These are phyloP conservation scores for Manduca sexta DNA, from an alignment of 1,140 invertebrate species.

Conservation along the genomic window DNA sequence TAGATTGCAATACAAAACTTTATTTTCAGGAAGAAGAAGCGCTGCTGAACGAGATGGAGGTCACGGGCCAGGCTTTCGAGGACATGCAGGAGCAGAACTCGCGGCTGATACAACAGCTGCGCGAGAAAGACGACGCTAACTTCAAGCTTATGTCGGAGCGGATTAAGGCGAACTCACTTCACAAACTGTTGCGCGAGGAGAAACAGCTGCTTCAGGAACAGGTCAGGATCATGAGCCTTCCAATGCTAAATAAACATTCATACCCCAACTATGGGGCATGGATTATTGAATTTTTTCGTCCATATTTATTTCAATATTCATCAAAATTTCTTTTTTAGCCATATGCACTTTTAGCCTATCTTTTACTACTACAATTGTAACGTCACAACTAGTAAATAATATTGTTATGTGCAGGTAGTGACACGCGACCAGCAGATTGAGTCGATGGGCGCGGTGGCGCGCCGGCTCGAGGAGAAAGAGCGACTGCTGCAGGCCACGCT, in stretches of 20 bases:
- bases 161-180: constrained; percentile 97
- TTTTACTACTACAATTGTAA: too few relatives aligned
- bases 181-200: constrained; percentile 95
- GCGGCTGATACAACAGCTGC: constrained; percentile 93
- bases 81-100: constrained; percentile 99
- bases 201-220: constrained; percentile 93
- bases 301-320: too few relatives aligned
- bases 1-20: too few relatives aligned
- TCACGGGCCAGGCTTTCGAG: constrained; percentile 98
- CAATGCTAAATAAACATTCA: too few relatives aligned
- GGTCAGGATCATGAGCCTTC: constrained; percentile 75
- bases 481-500: constrained; percentile 93
- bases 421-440: constrained; percentile 94
- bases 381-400: not conserved
- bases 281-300: too few relatives aligned
- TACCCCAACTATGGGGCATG: too few relatives aligned
- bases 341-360: too few relatives aligned
- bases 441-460: constrained; percentile 94
- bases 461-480: constrained; percentile 98
- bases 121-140: constrained; percentile 99
- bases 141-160: constrained; percentile 98
- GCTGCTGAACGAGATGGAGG: constrained; percentile 98
- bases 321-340: too few relatives aligned
- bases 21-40: constrained; percentile 98
- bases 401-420: constrained; percentile 70